Conservation (phyloP, 2,888 invertebrate genomes). For the Aquatica leii region DNA sequence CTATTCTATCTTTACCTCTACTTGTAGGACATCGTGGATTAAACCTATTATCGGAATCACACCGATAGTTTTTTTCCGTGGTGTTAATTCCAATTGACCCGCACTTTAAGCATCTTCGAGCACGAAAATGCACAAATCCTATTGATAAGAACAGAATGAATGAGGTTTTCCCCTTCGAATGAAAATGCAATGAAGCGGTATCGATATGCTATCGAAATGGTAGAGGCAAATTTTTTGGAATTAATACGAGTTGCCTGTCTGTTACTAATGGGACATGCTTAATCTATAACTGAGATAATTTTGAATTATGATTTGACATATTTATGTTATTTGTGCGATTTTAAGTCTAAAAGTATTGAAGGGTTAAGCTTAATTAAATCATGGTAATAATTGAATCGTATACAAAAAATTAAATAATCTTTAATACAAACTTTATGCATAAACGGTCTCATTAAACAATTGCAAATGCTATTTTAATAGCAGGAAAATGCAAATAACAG, state of each 20-base stretch:
- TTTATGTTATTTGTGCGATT: constrained; percentile 10
- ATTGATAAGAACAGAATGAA: constrained; percentile 25
- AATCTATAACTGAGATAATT: constrained; percentile 26
- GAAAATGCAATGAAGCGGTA: constrained; percentile 25
- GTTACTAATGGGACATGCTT: constrained; percentile 30
- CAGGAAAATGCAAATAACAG: too few relatives aligned
- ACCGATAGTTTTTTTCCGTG: constrained; percentile 27
- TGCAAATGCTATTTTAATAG: too few relatives aligned
- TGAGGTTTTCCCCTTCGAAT: constrained; percentile 21
- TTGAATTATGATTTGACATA: constrained; percentile 26
- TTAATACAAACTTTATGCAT: too few relatives aligned
- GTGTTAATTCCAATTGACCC: constrained; percentile 21
- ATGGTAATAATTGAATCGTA: too few relatives aligned
- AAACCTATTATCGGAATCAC: constrained; percentile 24
- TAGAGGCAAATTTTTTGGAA: constrained; percentile 28
- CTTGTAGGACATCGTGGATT: constrained; percentile 25
- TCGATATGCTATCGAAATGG: constrained; percentile 28
- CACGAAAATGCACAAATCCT: constrained; percentile 21
- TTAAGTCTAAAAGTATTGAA: neutral
- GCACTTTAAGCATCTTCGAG: constrained; percentile 22
- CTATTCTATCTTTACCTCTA: constrained; percentile 25
- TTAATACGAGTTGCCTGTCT: constrained; percentile 25
- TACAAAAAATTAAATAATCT: too few relatives aligned
- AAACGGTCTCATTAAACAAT: too few relatives aligned
- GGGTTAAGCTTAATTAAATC: too few relatives aligned